Conservation (phyloP, 2,888 invertebrate genomes). For the Tetropium fuscum region DNA sequence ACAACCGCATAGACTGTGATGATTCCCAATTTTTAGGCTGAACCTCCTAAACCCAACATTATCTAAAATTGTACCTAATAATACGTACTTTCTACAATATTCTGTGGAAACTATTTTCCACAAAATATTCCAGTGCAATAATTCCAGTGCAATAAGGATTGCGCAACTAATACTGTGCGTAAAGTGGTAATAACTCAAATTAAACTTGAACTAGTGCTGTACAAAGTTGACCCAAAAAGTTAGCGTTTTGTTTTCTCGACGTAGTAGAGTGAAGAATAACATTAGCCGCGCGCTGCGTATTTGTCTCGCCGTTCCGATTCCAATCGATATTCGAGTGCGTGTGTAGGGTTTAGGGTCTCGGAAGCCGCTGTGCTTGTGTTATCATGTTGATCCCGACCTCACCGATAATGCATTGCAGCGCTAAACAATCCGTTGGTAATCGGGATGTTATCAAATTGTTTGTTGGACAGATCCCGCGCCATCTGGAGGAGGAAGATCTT, state of each 20-base stretch:
- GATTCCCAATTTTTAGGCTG: background rate
- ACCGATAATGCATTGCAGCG: conserved; percentile 56
- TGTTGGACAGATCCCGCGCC: conserved; percentile 93
- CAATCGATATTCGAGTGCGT: conserved; percentile 31
- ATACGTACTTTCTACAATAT: no score
- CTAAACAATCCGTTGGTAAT: conserved; percentile 44
- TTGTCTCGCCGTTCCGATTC: conserved; percentile 35
- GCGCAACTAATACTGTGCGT: no score
- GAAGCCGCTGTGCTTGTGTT: conserved; percentile 31
- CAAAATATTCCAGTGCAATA: no score
- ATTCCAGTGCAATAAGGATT: no score
- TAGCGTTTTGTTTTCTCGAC: background rate
- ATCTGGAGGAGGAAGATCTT: conserved; percentile 88
- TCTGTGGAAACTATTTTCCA: no score
- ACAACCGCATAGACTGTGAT: background rate
- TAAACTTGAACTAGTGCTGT: no score
- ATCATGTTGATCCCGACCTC: conserved; percentile 65
- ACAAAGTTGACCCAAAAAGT: background rate
- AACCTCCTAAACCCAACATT: background rate
- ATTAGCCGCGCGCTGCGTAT: conserved; percentile 42
- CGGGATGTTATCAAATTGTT: conserved; percentile 83
- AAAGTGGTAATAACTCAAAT: no score
- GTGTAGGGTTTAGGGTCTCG: conserved; percentile 19
- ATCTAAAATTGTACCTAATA: no score
- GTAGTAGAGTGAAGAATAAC: conserved; percentile 15